A percentile compares a stretch with the other conserved stretches of the same genome.
These are phyloP conservation scores for Formicarius rufipectus DNA, from an alignment of 2,113 vertebrate genomes.

Conservation along the genomic window DNA sequence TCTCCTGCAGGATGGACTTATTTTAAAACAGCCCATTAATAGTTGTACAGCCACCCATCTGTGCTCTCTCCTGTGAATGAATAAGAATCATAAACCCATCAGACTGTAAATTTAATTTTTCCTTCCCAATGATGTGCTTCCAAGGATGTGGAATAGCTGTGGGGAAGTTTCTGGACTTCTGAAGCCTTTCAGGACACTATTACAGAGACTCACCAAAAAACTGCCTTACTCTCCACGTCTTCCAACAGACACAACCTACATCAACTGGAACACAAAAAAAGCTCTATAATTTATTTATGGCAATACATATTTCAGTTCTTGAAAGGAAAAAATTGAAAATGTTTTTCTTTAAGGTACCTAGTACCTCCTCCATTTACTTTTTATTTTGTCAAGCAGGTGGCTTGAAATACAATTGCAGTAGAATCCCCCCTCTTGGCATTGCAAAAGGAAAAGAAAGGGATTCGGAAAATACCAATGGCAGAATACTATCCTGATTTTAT, in stretches of 20 bases:
- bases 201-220: neutral
- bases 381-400: neutral
- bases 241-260: rapidly evolving
- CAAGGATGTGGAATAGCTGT: neutral
- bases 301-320: neutral
- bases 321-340: neutral
- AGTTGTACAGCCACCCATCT: neutral
- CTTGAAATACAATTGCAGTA: neutral
- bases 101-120: neutral
- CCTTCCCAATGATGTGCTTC: neutral
- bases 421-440: neutral
- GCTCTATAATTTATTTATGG: neutral
- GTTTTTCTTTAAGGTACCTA: neutral
- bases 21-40: neutral
- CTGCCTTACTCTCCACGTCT: neutral
- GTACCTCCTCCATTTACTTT: neutral
- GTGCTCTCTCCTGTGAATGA: neutral
- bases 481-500: neutral
- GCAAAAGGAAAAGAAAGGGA: neutral
- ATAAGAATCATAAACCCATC: neutral
- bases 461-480: neutral
- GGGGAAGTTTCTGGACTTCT: neutral
- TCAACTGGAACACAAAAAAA: neutral
- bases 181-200: neutral
- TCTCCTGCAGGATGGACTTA: neutral